Conservation (phyloP, 92 coral and sea anemone genomes). For the Epizoanthus ramosus region DNA sequence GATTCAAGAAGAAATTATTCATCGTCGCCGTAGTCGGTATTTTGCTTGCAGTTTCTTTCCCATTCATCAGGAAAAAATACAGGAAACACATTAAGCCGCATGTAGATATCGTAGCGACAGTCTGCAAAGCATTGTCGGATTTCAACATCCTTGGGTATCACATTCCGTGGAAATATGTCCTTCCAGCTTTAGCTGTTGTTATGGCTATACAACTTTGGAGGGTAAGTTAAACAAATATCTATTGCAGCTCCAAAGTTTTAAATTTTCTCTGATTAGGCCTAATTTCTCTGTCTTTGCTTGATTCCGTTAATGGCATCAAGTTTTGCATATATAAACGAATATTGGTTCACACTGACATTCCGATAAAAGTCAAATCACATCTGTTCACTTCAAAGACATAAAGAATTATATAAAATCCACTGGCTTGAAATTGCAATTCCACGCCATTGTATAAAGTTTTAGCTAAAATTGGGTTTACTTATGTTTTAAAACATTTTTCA, state of each 20-base stretch:
- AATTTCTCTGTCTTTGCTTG: not conserved
- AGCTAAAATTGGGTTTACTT: not conserved
- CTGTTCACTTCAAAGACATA: not conserved
- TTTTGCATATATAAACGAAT: conserved; percentile 16
- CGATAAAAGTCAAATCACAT: conserved; percentile 24
- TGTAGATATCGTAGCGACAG: conserved; percentile 71
- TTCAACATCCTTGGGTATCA: conserved; percentile 90
- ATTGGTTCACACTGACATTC: conserved; percentile 10
- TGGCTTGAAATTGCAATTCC: not conserved
- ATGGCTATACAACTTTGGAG: conserved; percentile 80
- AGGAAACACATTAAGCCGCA: conserved; percentile 87
- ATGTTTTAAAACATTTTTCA: not conserved
- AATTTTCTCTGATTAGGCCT: conserved; percentile 5
- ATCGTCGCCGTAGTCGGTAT: conserved; percentile 88
- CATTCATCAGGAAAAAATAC: conserved; percentile 81
- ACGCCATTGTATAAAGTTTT: not conserved
- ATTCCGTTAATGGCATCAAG: conserved; percentile 7
- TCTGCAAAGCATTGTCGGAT: conserved; percentile 71
- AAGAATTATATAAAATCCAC: not conserved
- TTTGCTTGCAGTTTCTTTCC: conserved; percentile 79
- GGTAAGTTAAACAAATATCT: conserved; percentile 61
- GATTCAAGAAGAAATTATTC: conserved; percentile 78
- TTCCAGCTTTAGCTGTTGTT: conserved; percentile 78
- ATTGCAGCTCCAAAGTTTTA: not conserved
- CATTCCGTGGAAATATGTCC: conserved; percentile 92